These are phyloP conservation scores for Hemiprocne comata DNA, from an alignment of 2,113 vertebrate species.

Conservation along the genomic window DNA sequence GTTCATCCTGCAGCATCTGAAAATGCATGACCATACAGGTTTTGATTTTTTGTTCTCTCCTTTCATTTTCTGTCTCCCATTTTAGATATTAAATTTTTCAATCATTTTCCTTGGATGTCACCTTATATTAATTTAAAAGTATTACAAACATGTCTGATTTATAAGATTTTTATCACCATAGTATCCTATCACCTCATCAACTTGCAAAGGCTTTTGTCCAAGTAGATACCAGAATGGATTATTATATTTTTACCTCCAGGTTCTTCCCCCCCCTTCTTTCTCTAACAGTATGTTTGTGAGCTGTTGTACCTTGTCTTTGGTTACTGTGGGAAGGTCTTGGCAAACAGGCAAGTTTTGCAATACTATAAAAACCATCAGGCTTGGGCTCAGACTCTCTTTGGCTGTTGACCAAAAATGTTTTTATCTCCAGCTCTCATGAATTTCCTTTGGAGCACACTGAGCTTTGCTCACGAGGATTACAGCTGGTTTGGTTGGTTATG, in stretches of 20 bases:
- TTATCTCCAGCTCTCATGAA: slow-evolving; percentile 30
- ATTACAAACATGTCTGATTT: slow-evolving; percentile 1
- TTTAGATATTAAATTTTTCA: slow-evolving; percentile 3
- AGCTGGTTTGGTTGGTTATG: background rate
- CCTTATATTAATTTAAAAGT: slow-evolving; percentile 28
- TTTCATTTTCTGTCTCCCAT: background rate
- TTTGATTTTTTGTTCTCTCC: background rate
- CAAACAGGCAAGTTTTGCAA: background rate
- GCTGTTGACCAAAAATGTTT: slow-evolving; percentile 1
- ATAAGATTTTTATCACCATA: slow-evolving; percentile 8
- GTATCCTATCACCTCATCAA: slow-evolving; percentile 9
- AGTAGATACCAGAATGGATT: background rate
- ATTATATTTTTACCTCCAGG: background rate
- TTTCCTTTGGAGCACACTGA: background rate
- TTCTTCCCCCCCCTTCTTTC: background rate
- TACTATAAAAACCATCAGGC: background rate
- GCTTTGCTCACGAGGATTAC: background rate
- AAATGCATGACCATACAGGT: background rate
- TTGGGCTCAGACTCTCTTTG: background rate
- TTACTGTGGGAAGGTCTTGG: background rate
- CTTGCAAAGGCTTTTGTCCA: background rate
- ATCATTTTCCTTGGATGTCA: background rate
- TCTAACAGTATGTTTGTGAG: background rate
- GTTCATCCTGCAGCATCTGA: background rate
- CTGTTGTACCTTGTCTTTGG: background rate